Evolutionary conservation across 2,113 vertebrate genomes (phyloP), one percentile per base, ranked within the genome.

Genomic region (Phodopus roborovskii): DNA sequence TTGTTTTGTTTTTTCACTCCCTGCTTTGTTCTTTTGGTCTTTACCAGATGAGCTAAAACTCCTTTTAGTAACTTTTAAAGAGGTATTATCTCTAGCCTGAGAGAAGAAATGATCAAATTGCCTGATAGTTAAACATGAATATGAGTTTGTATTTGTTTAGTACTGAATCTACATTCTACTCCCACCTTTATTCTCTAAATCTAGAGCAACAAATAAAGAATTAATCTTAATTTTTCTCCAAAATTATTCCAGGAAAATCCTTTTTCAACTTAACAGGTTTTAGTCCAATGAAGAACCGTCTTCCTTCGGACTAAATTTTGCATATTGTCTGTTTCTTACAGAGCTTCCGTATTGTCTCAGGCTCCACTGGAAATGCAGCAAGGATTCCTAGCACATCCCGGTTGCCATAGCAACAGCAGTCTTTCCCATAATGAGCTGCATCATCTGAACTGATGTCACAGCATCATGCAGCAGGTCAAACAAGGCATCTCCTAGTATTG

Each of bases 371-470:
- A 97, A 99, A 98, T 98, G 96, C 98, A 97, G 98, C 98, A 98
- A 98, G 98, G 98, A 99, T 98, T 99, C 99, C 98, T 99, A 99
- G 99, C 99, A 99, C 99, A 99, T 99, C 99, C 99, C 98, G 82
- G 99, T 99, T 99, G 98, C 99, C 98, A 99, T 98, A 98, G 99
- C 98, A 99, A 99, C 99, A 99, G 98, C 98, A 99, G 99, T 89
- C 97, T 99, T 99, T 98, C 97, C 99, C 98, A 99, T 99, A 99
- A 99, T 99, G 99, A 99, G 99, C 99, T 98, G 99, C 99, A 99
- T 99, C 99, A 99, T 99, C 98, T 99, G 99, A 99, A 99, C 99
- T 99, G 99, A 99, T 99, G 98, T 99, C 99, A 99, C 99, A 99
- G 99, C 99, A 99, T 98, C 99, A 99, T 99, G 99, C 99, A 98